phyloP scores from a whole-genome alignment of 2,113 vertebrate genomes.

The Lonchura striata region DNA sequence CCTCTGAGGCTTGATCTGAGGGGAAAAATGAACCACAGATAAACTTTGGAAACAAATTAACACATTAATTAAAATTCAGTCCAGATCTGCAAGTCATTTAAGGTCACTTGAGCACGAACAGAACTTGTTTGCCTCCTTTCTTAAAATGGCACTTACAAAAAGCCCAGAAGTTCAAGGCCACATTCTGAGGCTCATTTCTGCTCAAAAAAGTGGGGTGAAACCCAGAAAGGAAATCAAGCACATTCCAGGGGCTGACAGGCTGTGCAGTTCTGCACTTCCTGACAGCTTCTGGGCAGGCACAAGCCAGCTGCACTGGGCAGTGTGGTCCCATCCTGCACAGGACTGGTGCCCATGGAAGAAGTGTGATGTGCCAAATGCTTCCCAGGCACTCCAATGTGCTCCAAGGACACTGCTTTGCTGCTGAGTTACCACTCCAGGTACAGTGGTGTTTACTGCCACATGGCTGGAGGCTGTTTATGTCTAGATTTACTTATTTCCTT shows the following conservation, averaged over 20 bases:
- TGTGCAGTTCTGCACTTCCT: background rate
- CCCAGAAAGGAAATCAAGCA: background rate
- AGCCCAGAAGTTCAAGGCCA: background rate
- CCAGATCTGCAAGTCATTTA: background rate
- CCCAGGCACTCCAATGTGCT: background rate
- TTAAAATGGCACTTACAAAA: background rate
- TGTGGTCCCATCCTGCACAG: accelerated
- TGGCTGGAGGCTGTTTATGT: background rate
- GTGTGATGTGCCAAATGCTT: accelerated
- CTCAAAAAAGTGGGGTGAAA: background rate
- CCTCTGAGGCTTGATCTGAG: slow-evolving; percentile 94
- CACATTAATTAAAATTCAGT: background rate
- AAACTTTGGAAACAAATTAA: background rate
- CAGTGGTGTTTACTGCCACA: background rate
- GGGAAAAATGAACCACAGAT: background rate
- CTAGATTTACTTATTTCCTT: background rate
- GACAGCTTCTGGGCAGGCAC: background rate
- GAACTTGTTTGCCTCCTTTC: background rate
- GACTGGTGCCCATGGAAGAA: background rate
- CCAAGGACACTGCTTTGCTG: background rate
- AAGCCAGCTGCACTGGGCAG: background rate
- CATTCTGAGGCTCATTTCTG: background rate
- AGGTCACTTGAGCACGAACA: background rate
- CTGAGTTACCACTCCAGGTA: background rate
- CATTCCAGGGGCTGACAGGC: background rate